Conservation (phyloP, 2,797 vertebrate species). For the Pempheris klunzingeri region DNA sequence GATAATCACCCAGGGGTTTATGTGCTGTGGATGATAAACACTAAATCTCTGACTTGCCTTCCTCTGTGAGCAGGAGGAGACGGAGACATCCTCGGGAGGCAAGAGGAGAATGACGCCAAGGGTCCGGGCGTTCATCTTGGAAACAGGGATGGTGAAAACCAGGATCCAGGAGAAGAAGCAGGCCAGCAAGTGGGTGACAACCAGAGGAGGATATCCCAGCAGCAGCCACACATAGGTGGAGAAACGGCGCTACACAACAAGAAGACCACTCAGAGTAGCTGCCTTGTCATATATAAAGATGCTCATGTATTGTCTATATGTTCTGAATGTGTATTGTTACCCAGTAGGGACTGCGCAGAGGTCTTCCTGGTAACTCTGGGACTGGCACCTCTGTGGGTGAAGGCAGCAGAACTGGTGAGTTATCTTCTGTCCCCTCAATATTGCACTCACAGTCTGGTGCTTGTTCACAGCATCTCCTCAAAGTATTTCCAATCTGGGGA, state of each 20-base stretch:
- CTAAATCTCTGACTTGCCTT: conserved; percentile 72
- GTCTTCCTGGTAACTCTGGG: conserved; percentile 16
- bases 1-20: background rate
- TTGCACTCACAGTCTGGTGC: conserved; percentile 66
- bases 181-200: conserved; percentile 83
- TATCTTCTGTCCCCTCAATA: conserved; percentile 57
- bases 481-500: conserved; percentile 70
- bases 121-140: conserved; percentile 86
- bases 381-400: conserved; percentile 55
- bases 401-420: conserved; percentile 71
- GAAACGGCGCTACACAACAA: conserved; percentile 66
- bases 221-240: conserved; percentile 82
- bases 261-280: background rate
- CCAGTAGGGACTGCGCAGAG: conserved; percentile 76
- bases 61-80: conserved; percentile 70
- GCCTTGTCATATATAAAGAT: background rate
- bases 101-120: conserved; percentile 80
- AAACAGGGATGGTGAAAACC: conserved; percentile 87
- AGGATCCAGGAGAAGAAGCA: conserved; percentile 87
- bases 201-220: conserved; percentile 84
- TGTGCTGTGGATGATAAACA: background rate
- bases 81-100: conserved; percentile 79
- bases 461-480: conserved; percentile 69
- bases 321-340: no score
- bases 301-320: background rate